These are phyloP conservation scores for Drosophila miranda DNA, from an alignment of 1,140 invertebrate genomes.

Conservation along the genomic window DNA sequence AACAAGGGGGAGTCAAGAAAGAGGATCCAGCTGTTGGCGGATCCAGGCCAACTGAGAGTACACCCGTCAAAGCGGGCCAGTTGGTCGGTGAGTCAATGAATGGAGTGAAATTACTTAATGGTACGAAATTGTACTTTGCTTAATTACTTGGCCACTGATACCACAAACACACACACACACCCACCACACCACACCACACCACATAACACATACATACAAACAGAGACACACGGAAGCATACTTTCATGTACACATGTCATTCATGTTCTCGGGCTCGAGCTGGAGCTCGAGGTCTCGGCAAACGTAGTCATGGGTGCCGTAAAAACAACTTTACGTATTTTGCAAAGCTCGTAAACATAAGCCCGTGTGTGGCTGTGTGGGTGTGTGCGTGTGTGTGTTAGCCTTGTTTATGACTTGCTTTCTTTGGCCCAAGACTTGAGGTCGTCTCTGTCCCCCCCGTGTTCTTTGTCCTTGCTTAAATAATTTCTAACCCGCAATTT, in stretches of 20 bases:
- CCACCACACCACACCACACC: neutral
- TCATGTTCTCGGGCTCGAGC: conserved; percentile 34
- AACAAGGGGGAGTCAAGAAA: conserved; percentile 4
- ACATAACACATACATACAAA: conserved; percentile 4
- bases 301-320: conserved; percentile 71
- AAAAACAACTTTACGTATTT: conserved; percentile 73
- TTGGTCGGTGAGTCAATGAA: conserved; percentile 65
- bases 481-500: conserved; percentile 61
- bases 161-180: conserved; percentile 18
- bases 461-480: conserved; percentile 40
- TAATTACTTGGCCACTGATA: conserved; percentile 79
- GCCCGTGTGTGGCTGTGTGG: conserved; percentile 22
- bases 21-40: neutral
- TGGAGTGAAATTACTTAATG: conserved; percentile 80
- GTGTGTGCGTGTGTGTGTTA: conserved; percentile 34
- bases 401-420: conserved; percentile 70
- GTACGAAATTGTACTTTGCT: conserved; percentile 81
- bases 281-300: neutral
- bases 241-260: conserved; percentile 49
- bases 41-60: neutral
- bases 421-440: conserved; percentile 44
- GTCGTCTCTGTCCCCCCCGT: conserved; percentile 13
- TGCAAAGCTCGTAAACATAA: conserved; percentile 65
- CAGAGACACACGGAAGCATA: conserved; percentile 1
- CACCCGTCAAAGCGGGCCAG: conserved; percentile 44